Evolutionary conservation across 2,888 invertebrate species (phyloP), one percentile per base, ranked within the genome.

Genomic region (Drosophila histrio): DNA sequence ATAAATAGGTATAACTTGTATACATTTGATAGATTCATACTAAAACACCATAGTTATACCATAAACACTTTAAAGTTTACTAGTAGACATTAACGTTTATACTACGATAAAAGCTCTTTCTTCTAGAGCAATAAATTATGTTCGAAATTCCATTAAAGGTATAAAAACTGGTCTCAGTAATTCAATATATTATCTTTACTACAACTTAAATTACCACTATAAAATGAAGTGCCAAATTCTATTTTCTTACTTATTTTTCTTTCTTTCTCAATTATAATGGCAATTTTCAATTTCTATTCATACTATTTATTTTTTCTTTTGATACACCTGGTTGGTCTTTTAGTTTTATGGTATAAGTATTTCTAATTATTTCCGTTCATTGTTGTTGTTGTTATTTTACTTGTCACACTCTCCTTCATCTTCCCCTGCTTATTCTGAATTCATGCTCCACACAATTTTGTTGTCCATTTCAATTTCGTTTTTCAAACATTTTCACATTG

Each of bases 391-490:
- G 39, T 22, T 66, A n/a, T 57, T 46, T 15, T 52, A 30, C 43
- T 58, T 62, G 66, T 72, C 54, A 46, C 53, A 54, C 19, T 32
- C 26, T 19, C 7, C 28, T 7, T 15, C 15, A 3, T 9, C 15
- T 21, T 11, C 5, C 11, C 9, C 9, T 19, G 11, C n/a, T 6
- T 1, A 11, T 3, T 5, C 9, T 19, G 15, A 9, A 15, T 2
- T 7, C 38, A 8, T 36, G 65, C 28, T 22, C 56, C 39, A 61
- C 39, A 61, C 65, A 72, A 73, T 78, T 71, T 67, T 73, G 72
- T 87, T 84, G 78, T 81, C 72, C 75, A 72, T 72, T 87, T 87
- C 63, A 69, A 85, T 87, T 80, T 76, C 34, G 56, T 69, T 82
- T 46, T 81, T 76, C 69, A 66, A 78, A 56, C 65, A 74, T 72